A percentile compares a stretch with the other conserved stretches of the same genome.
These are phyloP conservation scores for Sacculina carcini DNA, from an alignment of 2,888 invertebrate genomes.

Conservation along the genomic window DNA sequence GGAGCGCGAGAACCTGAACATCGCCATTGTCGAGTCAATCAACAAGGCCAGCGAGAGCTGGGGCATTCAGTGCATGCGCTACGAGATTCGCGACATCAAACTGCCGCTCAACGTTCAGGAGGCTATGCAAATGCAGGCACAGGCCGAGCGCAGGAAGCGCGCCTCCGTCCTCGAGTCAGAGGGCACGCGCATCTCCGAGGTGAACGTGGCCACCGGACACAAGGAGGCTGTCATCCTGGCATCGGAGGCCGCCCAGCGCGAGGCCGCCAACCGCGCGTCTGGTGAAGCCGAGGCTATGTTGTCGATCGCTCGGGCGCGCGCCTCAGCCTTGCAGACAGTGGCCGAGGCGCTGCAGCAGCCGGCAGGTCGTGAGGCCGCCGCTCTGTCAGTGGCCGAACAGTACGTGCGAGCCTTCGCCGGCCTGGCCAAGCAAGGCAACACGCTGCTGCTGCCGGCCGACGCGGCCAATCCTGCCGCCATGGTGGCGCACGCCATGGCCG, in stretches of 20 bases:
- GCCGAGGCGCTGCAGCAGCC: slow-evolving; percentile 31
- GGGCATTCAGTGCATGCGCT: slow-evolving; percentile 88
- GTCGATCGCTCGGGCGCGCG: slow-evolving; percentile 70
- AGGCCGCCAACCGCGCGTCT: slow-evolving; percentile 74
- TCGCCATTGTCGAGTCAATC: slow-evolving; percentile 77
- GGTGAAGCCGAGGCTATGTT: slow-evolving; percentile 78
- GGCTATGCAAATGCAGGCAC: slow-evolving; percentile 99
- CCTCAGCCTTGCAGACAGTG: slow-evolving; percentile 50
- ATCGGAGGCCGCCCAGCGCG: slow-evolving; percentile 84
- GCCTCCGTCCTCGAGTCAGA: slow-evolving; percentile 94
- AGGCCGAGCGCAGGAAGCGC: slow-evolving; percentile 85
- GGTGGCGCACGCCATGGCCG: slow-evolving; percentile 31
- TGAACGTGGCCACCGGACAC: slow-evolving; percentile 93
- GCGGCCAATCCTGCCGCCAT: slow-evolving; percentile 49
- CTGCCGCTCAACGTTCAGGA: slow-evolving; percentile 76
- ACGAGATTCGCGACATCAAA: slow-evolving; percentile 76
- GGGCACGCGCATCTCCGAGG: slow-evolving; percentile 65
- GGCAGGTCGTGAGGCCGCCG: slow-evolving; percentile 60
- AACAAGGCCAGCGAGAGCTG: slow-evolving; percentile 96
- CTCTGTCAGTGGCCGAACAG: slow-evolving; percentile 74
- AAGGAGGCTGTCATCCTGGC: slow-evolving; percentile 67
- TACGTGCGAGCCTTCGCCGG: slow-evolving; percentile 83
- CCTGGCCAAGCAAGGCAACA: slow-evolving; percentile 76
- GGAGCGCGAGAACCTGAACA: slow-evolving; percentile 83
- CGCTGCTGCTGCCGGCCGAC: slow-evolving; percentile 74